phyloP scores from a whole-genome alignment of 2,888 invertebrate genomes.

The Pachliopta kotzebuea region DNA sequence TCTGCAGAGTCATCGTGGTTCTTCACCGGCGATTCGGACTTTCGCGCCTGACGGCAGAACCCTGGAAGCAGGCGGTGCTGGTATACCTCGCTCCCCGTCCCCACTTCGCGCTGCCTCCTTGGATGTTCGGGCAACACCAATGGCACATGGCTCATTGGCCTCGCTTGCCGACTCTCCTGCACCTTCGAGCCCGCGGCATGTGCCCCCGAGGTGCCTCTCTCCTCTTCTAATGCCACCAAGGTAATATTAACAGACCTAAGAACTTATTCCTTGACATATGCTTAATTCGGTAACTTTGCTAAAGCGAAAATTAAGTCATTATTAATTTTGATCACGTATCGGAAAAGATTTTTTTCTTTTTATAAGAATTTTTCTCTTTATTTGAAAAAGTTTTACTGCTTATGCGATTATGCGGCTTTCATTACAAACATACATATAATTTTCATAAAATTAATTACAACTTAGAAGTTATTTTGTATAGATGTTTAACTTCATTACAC shows the following conservation, averaged over 20 bases:
- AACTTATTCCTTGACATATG: no score
- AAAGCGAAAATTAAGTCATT: neutral
- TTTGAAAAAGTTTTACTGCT: no score
- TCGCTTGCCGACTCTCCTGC: slow-evolving; percentile 80
- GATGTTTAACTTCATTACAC: no score
- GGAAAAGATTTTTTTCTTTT: no score
- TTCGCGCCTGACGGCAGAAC: slow-evolving; percentile 91
- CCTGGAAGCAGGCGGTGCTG: slow-evolving; percentile 72
- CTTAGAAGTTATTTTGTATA: no score
- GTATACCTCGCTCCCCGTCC: slow-evolving; percentile 87
- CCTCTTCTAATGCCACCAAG: slow-evolving; percentile 89
- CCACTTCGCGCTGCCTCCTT: slow-evolving; percentile 89
- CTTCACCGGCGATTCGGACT: slow-evolving; percentile 91
- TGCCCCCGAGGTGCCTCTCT: slow-evolving; percentile 84
- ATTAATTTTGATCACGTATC: no score
- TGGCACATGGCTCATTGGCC: slow-evolving; percentile 86
- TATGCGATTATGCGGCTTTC: no score
- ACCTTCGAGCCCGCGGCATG: slow-evolving; percentile 67
- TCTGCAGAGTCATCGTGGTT: slow-evolving; percentile 86
- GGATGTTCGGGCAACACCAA: slow-evolving; percentile 86
- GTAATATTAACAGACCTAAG: no score
- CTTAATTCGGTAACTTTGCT: no score
- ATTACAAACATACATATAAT: no score
- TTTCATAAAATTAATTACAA: no score
- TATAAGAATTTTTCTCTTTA: no score